Evolutionary conservation across 2,888 invertebrate genomes (phyloP).

Genomic region (Diadromus collaris): DNA sequence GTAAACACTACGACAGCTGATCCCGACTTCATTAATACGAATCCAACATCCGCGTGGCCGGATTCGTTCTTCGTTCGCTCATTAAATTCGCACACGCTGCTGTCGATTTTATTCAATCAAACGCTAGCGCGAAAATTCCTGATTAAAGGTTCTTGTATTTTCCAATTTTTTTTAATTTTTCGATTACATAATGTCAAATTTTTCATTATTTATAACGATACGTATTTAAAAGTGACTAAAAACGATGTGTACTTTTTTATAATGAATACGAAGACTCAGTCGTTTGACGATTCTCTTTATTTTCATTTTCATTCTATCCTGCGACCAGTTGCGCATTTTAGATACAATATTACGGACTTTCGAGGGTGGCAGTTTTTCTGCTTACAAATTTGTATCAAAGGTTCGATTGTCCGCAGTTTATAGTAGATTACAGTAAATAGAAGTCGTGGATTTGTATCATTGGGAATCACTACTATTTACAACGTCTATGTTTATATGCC

Average conservation of each 20-base stretch:
- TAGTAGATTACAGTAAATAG: conserved; percentile 1
- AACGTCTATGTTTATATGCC: not conserved
- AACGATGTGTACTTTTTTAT: not conserved
- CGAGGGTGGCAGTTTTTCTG: not conserved
- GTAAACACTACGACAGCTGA: conserved; percentile 74
- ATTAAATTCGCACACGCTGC: conserved; percentile 7
- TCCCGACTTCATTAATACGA: conserved; percentile 54
- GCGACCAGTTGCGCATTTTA: not conserved
- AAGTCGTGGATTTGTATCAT: conserved; percentile 1
- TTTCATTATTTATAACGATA: not conserved
- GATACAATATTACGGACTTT: not conserved
- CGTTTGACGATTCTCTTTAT: not conserved
- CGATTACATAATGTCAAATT: not conserved
- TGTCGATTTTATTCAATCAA: not conserved
- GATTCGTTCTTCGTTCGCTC: conserved; percentile 18
- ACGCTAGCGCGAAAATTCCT: not conserved
- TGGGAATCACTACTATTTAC: conserved; percentile 5
- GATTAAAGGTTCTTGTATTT: not conserved
- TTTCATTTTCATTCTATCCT: not conserved
- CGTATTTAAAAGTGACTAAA: not conserved
- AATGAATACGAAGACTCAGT: not conserved
- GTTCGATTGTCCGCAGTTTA: not conserved
- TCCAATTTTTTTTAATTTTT: not conserved
- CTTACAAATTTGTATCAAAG: not conserved
- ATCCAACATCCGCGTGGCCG: conserved; percentile 27